Evolutionary conservation across 1,140 invertebrate species (phyloP).

Genomic region (Cherax quadricarinatus): DNA sequence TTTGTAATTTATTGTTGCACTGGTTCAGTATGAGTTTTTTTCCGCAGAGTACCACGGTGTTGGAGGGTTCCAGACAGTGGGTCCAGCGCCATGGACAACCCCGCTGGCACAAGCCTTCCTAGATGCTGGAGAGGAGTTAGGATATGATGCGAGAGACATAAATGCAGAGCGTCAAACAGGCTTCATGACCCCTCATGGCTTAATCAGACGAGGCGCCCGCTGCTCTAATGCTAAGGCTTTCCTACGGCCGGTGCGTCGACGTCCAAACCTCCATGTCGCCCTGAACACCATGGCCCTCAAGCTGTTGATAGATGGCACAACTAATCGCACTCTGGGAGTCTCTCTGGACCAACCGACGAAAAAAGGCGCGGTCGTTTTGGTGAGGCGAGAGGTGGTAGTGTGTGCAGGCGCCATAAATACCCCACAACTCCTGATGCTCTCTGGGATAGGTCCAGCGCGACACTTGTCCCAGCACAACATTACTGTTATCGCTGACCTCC

Average conservation of each 20-base stretch:
- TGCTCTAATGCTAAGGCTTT: slow-evolving; percentile 46
- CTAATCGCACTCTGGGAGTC: not conserved
- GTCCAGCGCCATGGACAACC: slow-evolving; percentile 90
- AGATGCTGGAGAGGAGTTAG: slow-evolving; percentile 92
- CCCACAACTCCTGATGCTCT: slow-evolving; percentile 46
- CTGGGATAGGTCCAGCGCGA: slow-evolving; percentile 28
- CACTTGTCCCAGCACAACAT: slow-evolving; percentile 10
- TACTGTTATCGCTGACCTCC: slow-evolving; percentile 22
- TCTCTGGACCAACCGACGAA: not conserved
- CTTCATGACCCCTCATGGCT: slow-evolving; percentile 43
- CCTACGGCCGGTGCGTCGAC: slow-evolving; percentile 25
- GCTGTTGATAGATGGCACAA: not conserved
- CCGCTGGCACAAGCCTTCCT: slow-evolving; percentile 90
- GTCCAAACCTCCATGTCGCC: slow-evolving; percentile 33
- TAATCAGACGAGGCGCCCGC: not conserved
- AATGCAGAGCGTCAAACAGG: slow-evolving; percentile 92
- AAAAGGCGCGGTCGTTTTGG: not conserved
- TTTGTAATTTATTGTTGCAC: too few species aligned
- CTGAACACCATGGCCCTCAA: slow-evolving; percentile 7
- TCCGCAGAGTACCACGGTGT: slow-evolving; percentile 83
- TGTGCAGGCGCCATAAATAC: slow-evolving; percentile 40
- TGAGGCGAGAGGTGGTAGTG: slow-evolving; percentile 34
- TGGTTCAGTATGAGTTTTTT: too few species aligned
- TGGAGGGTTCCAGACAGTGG: slow-evolving; percentile 88
- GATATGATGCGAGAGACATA: slow-evolving; percentile 93